These are phyloP conservation scores for Leptinotarsa undecemlineata DNA, from an alignment of 1,140 invertebrate genomes.

Conservation along the genomic window DNA sequence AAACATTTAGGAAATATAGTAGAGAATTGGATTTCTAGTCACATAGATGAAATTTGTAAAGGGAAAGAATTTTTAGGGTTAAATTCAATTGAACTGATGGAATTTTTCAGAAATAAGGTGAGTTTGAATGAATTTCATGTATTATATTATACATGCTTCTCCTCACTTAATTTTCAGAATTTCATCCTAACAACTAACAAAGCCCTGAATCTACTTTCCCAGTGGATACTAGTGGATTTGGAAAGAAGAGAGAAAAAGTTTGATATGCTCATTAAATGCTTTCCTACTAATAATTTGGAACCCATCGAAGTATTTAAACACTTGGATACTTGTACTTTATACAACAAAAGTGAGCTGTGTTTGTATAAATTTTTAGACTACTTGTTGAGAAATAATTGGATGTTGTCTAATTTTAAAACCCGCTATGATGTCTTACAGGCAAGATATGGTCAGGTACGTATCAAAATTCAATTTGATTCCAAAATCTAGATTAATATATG, in stretches of 20 bases:
- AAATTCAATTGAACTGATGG: slow-evolving; percentile 45
- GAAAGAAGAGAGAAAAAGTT: slow-evolving; percentile 59
- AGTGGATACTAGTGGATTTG: slow-evolving; percentile 61
- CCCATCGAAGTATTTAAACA: slow-evolving; percentile 57
- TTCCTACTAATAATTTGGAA: slow-evolving; percentile 58
- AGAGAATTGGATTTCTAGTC: slow-evolving; percentile 53
- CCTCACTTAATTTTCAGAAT: slow-evolving; percentile 36
- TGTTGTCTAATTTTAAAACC: slow-evolving; percentile 59
- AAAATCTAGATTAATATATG: background rate
- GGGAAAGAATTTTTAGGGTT: slow-evolving; percentile 51
- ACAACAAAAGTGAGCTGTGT: slow-evolving; percentile 58
- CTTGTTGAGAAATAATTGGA: slow-evolving; percentile 62
- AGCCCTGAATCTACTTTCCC: slow-evolving; percentile 58
- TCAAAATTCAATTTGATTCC: background rate
- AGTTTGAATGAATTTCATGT: background rate
- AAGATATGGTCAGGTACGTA: slow-evolving; percentile 55
- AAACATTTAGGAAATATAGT: slow-evolving; percentile 53
- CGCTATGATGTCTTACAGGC: slow-evolving; percentile 59
- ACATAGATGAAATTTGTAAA: slow-evolving; percentile 52
- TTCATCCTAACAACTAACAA: slow-evolving; percentile 61
- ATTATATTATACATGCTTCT: too few relatives aligned
- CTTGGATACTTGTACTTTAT: slow-evolving; percentile 60
- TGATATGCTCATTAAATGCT: slow-evolving; percentile 59
- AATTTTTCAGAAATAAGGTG: slow-evolving; percentile 54
- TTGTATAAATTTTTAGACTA: slow-evolving; percentile 63